Evolutionary conservation across 2,113 vertebrate genomes (phyloP).

Genomic region (Pteronura brasiliensis): DNA sequence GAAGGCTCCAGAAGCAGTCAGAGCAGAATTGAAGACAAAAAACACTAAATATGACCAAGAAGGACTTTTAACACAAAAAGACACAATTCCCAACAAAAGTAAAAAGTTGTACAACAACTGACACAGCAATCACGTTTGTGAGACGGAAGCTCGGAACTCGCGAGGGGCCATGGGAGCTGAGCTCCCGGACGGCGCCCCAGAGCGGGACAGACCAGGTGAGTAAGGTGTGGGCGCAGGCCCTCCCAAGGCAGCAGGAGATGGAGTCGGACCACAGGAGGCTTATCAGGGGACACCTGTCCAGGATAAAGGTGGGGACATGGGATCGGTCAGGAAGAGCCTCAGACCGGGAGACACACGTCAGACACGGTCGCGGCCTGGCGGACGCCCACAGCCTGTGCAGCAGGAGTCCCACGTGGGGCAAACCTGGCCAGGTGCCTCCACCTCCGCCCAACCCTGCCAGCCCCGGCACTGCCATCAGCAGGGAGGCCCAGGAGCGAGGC

Average conservation of each 20-base stretch:
- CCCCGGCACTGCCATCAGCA: rapidly evolving
- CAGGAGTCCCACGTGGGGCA: background rate
- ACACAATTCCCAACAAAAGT: background rate
- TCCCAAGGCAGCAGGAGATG: background rate
- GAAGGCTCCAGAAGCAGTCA: background rate
- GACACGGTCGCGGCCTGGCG: background rate
- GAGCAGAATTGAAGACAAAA: background rate
- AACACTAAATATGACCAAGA: background rate
- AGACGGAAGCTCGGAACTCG: rapidly evolving
- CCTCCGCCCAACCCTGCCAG: background rate
- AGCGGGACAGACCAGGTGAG: rapidly evolving
- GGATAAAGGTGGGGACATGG: too few species aligned
- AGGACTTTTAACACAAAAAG: background rate
- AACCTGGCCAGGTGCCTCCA: background rate
- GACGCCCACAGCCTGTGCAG: rapidly evolving
- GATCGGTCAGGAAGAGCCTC: too few species aligned
- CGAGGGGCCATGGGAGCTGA: rapidly evolving
- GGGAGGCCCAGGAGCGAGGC: rapidly evolving
- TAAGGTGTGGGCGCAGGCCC: rapidly evolving
- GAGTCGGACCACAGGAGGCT: background rate
- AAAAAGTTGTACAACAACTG: rapidly evolving
- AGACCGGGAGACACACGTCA: rapidly evolving
- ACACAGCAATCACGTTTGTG: background rate
- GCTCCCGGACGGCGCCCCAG: rapidly evolving
- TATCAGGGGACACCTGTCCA: rapidly evolving